phyloP scores from a whole-genome alignment of 2,113 vertebrate genomes.

The Psilopsiagon aymara region DNA sequence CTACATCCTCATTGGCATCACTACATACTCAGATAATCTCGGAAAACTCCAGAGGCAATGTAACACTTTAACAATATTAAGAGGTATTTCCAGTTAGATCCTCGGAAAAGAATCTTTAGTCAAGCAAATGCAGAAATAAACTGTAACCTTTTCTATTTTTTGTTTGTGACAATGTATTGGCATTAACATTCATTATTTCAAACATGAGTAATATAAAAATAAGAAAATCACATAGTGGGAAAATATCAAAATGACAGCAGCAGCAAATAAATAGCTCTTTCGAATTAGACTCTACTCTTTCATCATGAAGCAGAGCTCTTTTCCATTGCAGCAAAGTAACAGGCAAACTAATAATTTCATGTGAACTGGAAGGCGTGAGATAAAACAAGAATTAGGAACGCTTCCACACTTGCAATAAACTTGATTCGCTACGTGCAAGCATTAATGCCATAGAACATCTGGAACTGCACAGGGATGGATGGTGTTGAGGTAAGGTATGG shows the following conservation, averaged over 20 bases:
- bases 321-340: slow-evolving; percentile 11
- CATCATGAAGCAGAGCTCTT: slow-evolving; percentile 18
- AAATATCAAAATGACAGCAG: slow-evolving; percentile 31
- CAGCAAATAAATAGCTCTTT: slow-evolving; percentile 13
- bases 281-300: slow-evolving; percentile 43
- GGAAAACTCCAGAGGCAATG: not conserved
- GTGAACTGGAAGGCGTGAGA: slow-evolving; percentile 12
- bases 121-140: not conserved
- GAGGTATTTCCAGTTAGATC: not conserved
- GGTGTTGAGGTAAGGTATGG: not conserved
- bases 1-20: not conserved
- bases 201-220: slow-evolving; percentile 35
- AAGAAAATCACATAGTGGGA: slow-evolving; percentile 46
- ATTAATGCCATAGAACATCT: not conserved
- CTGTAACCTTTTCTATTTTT: not conserved
- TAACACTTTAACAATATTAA: not conserved
- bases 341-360: slow-evolving; percentile 60
- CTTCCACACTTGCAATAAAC: slow-evolving; percentile 14
- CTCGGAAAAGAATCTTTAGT: not conserved
- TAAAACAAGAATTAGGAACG: slow-evolving; percentile 49
- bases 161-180: not conserved
- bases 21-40: not conserved
- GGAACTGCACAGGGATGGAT: not conserved
- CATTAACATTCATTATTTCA: slow-evolving; percentile 24
- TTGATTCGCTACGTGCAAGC: not conserved